These are phyloP conservation scores for Graphium colonna DNA, from an alignment of 2,888 invertebrate species.

Conservation along the genomic window DNA sequence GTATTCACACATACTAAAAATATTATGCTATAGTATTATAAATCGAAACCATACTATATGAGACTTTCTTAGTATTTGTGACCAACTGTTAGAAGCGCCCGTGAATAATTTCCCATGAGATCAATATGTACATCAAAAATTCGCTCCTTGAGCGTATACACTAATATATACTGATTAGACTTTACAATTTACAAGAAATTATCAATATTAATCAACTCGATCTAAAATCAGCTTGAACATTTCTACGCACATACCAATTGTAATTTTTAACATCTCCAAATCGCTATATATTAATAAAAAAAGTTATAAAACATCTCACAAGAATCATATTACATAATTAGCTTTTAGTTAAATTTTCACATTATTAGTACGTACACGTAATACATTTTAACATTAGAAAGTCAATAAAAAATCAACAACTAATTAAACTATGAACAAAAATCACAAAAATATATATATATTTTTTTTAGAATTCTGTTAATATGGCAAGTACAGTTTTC, in stretches of 20 bases:
- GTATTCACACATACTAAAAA: no score
- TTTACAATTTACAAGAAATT: constrained; percentile 49
- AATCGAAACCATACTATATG: neutral
- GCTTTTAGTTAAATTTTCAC: no score
- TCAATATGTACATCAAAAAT: constrained; percentile 52
- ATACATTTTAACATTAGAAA: neutral
- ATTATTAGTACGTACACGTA: neutral
- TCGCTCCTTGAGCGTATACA: constrained; percentile 54
- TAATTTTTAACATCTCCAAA: constrained; percentile 14
- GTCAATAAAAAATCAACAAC: constrained; percentile 2
- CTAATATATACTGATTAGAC: constrained; percentile 36
- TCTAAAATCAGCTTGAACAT: no score
- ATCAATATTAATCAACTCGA: no score
- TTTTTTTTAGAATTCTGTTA: constrained; percentile 7
- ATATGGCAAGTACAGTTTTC: constrained; percentile 20
- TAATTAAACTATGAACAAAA: constrained; percentile 15
- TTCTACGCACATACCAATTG: constrained; percentile 22
- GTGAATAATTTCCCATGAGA: constrained; percentile 45
- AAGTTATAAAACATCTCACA: constrained; percentile 7
- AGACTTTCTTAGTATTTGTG: constrained; percentile 1
- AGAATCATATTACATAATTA: neutral
- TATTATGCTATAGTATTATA: no score
- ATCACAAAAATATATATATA: constrained; percentile 22
- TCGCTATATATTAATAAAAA: neutral
- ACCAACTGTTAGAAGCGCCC: neutral